Evolutionary conservation across 2,888 invertebrate genomes (phyloP), one percentile per base, ranked within the genome.

Genomic region (Salticus scenicus): DNA sequence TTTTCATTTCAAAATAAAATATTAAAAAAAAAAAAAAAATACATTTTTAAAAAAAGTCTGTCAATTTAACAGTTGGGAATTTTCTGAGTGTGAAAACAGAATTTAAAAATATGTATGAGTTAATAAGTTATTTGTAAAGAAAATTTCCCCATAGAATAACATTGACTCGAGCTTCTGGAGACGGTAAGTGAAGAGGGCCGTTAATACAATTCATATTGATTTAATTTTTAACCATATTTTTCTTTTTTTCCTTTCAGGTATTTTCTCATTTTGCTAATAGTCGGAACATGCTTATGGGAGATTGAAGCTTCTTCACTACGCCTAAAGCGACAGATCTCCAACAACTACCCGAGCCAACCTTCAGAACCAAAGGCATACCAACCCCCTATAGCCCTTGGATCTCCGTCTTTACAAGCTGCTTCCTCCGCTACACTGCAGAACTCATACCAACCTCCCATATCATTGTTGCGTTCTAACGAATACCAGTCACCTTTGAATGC

Each of bases 401-500:
- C 33, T 1, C 67, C 83, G 7, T 57, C 77, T 10, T 30, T 73
- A 0, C 69, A 51, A 14, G 41, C 64, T 24, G n/a, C 71, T 12
- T 17, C 64, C 8, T n/a, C 42, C 12, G 20, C 57, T 17, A 10
- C 72, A 31, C 12, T 30, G 14, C 72, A 37, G 12, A 63, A 63
- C 28, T 51, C 67, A 0, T 84, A 84, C 63, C 78, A 84, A 10
- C 84, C 84, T 1, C 84, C 84, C 17, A 30, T 84, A 0, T 31
- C 66, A 12, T 63, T 47, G 27, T n/a, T 51, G 4, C 72, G 31
- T 10, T 72, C 31, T 10, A 30, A 37, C 41, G 76, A 69, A 31
- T 67, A 69, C 47, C 69, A 42, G 20, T 69, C 76, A 1, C 76
- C 76, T 0, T 51, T 69, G 24, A 41, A 69, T 4, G 69, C 41